Base-by-base conservation (phyloP, 2,797 vertebrate species). In the Nannoperca obscura region DNA sequence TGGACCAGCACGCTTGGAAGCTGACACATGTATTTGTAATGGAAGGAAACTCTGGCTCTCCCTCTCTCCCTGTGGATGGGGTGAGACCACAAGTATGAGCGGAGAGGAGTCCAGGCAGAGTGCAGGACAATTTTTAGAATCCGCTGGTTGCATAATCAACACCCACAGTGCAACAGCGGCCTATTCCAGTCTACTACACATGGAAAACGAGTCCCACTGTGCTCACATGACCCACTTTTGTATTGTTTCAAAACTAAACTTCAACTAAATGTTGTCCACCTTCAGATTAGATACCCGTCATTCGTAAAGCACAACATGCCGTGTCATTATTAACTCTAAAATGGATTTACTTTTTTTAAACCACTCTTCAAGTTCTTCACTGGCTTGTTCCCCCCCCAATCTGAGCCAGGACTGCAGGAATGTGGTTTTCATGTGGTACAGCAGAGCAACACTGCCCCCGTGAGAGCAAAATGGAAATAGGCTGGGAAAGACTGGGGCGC, bases 381-480 rank as follows among this genome's bases (percentile, higher is more conserved):
- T 36, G 8, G 75, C 74, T 84, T 87, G 81, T 80, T 71, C 24
- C 24, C 24, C 60, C 61, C 46, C 44, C 59, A 71, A 70, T 76
- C 74, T 78, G 81, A 70, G 66, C 14, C 49, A 74, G 65, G 84
- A 89, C 84, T 92, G 86, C 73, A 91, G 93, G 93, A 95, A 95
- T 94, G 92, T 73, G 67, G 50, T 27, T 67, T 50, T 24, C 34
- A 10, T 34, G 64, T 5, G 52, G 38, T 22, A 62, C 69, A 66
- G 81, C 88, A 38, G 88, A 85, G 73, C 89, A 93, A 95, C 79
- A 92, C 87, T 93, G 94, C 93, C 94, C 92, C 91, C 94, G 49
- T 54, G 82, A 79, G 95, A 58, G 47, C 46, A 34, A 36, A 38
- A 0, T 0, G 1, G 9, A 80, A 52, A 87, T 7, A 42, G 76